Base-by-base conservation (phyloP, 2,888 invertebrate genomes). In the Cabera pusaria region DNA sequence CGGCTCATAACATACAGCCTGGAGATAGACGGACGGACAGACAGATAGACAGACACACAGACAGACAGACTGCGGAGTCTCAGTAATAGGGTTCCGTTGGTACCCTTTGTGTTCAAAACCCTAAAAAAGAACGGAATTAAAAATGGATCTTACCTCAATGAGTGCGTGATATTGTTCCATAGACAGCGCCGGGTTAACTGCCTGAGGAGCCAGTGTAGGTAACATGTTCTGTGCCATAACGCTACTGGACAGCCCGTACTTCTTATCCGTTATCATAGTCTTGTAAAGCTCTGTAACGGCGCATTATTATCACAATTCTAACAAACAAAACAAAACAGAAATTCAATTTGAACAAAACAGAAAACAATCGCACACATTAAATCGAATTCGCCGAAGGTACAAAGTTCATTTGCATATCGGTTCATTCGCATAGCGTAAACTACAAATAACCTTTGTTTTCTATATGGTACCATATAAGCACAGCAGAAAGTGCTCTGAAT, bases 181-280 rank as follows among this genome's bases (percentile, higher is more conserved):
- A 34, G 73, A 83, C 47, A 87, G 52, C 5, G 65, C 59, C 1
- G 97, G 96, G 82, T 97, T 98, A 40, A 98, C 94, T 1, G 97
- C 95, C 73, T 97, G 97, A 8, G 98, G 98, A 39, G 97, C 93
- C 33, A 98, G 90, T 6, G 96, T 93, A 3, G 98, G 98, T 92
- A 98, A 95, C 64, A 98, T 96, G 70, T 96, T 93, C 5, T 96
- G 97, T 3, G 98, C 98, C 93, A 98, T 96, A 61, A 97, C 90
- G 72, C 94, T 96, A 26, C 97, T 94, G 2, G 96, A 95, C 55
- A 98, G 87, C 20, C 97, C 97, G 78, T 96, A 98, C 70, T 94
- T 96, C 78, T 95, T 95, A 80, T 98, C 97, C 71, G 93, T 92
- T 58, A 98, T 90, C 94, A 98, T 94, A 66, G 95, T 91, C 66